phyloP scores from a whole-genome alignment of 2,888 invertebrate species.

The Acheta domesticus region DNA sequence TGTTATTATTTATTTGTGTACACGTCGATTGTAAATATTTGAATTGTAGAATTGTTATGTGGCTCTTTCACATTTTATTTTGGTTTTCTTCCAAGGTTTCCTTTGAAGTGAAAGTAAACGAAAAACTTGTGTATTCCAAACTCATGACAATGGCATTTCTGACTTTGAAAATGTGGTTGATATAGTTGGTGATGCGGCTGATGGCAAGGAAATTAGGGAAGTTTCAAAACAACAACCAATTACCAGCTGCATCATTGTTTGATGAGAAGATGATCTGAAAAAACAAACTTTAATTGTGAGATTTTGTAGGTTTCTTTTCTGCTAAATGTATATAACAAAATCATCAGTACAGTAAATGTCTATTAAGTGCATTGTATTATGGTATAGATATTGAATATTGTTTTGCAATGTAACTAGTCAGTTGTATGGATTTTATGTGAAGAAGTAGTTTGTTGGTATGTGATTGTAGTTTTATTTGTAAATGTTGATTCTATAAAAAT shows the following conservation, averaged over 20 bases:
- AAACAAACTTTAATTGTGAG: too few relatives aligned
- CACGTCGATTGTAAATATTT: neutral
- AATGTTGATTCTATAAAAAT: too few relatives aligned
- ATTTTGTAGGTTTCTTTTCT: too few relatives aligned
- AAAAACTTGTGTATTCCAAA: constrained; percentile 68
- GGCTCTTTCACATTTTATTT: neutral
- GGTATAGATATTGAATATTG: too few relatives aligned
- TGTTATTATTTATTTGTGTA: neutral
- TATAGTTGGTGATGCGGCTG: constrained; percentile 57
- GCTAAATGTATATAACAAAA: too few relatives aligned
- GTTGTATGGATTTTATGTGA: too few relatives aligned
- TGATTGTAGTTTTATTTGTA: too few relatives aligned
- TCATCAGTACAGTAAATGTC: too few relatives aligned
- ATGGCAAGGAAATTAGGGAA: constrained; percentile 54
- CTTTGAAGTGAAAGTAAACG: constrained; percentile 70
- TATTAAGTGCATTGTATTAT: too few relatives aligned
- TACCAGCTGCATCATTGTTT: constrained; percentile 47
- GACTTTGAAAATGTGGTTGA: constrained; percentile 64
- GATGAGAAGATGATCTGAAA: neutral
- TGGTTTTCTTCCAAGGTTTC: constrained; percentile 54
- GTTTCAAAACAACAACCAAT: constrained; percentile 63
- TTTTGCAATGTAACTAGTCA: too few relatives aligned
- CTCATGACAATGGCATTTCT: constrained; percentile 66
- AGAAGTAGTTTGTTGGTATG: too few relatives aligned
- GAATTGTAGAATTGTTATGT: too few relatives aligned